Evolutionary conservation across 2,888 invertebrate genomes (phyloP), one percentile per base, ranked within the genome.

Genomic region (Zootermopsis nevadensis): DNA sequence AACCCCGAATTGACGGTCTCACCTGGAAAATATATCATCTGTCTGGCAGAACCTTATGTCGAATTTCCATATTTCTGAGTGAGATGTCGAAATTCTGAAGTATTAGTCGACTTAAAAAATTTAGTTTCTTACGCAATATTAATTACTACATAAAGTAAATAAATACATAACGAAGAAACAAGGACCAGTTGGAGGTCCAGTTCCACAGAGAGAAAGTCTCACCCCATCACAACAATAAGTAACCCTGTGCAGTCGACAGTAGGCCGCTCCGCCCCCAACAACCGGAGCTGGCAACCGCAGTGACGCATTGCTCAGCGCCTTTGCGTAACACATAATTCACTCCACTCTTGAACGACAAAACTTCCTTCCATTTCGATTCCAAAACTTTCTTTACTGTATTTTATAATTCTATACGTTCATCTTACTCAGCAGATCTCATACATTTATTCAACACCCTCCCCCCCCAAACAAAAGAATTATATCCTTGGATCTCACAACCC

Each of bases 321-420:
- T 69, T 69, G 69, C 69, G 19, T 69, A 69, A 31, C 69, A 69
- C 69, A 69, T 33, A 69, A 33, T 69, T 69, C 69, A 69, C 69
- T 33, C 8, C 22, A 31, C 33, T 22, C 4, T 69, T 69, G 31
- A 69, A 69, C 31, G 69, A 69, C 69, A 69, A 69, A 7, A 69
- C 69, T 69, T 15, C 69, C 30, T 69, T 60, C n/a, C n/a, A n/a
- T 27, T 27, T 27, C 27, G n/a, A 48, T 0, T 48, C 15, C n/a
- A n/a, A 27, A 6, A 4, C 15, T 19, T 69, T 33, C 69, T 33
- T 3, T 33, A 19, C 33, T 33, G 33, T 12, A 69, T 10, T 69
- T 69, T 33, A 12, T 69, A 33, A 69, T 33, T 69, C 33, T 33
- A 31, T 69, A 33, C 69, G 69, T 33, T 10, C 19, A 33, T 15